Evolutionary conservation across 2,113 vertebrate genomes (phyloP), one percentile per base, ranked within the genome.

Genomic region (Semicossyphus pulcher): DNA sequence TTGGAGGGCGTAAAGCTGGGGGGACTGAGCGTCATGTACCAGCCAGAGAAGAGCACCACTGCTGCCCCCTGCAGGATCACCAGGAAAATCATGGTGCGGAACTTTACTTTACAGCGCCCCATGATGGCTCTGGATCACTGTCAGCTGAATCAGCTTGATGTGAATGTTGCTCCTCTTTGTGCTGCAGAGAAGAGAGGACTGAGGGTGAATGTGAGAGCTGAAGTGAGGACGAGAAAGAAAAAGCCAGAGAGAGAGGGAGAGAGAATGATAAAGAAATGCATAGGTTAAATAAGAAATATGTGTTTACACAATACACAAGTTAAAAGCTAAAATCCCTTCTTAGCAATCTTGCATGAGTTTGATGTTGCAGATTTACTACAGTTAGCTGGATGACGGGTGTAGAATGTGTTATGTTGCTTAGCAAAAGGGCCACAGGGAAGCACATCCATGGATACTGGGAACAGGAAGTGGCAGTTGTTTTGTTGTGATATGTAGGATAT

Each of bases 21-120:
- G 2, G 85, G 63, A 1, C 82, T 16, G 21, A 92, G 59, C 12
- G 80, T 90, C 3, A 81, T 45, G 10, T 95, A 95, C 82, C 94
- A 94, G 0, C 92, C 85, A 12, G 93, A 93, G 76, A 99, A 92
- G 72, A 98, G 90, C 41, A 98, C 85, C 78, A 98, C 83, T 3
- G 95, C 92, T 34, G 93, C 87, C 0, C 93, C 92, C 89, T 97
- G 96, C 20, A 95, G 76, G 15, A 93, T 32, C 14, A 94, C 48
- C 52, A 94, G 67, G 31, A 90, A 75, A 3, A 92, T 63, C 79
- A 92, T 20, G 28, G 91, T 68, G 1, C 84, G 76, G 25, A 83
- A 60, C 32, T 80, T 83, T 12, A 91, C n/a, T 70, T 79, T 91
- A 69, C 75, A 92, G 60, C 91, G 92, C 2, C 61, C 56, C 86